Conservation (phyloP, 2,797 vertebrate species). For the Pyrocephalus nanus region DNA sequence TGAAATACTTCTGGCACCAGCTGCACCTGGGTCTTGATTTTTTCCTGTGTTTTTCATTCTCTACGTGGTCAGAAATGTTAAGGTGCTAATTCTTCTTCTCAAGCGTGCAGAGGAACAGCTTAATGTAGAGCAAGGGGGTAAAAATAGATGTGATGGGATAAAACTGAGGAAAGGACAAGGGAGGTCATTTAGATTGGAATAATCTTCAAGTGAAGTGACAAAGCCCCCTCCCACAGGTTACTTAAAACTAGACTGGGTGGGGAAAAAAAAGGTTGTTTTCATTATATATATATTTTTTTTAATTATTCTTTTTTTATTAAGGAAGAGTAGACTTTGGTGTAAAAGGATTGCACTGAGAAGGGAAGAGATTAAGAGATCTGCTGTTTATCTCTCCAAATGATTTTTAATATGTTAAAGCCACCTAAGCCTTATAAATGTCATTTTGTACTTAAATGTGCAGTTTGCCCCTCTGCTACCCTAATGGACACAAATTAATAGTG, state of each 20-base stretch:
- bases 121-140: not conserved
- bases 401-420: not conserved
- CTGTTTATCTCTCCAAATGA: not conserved
- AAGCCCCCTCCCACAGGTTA: not conserved
- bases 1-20: not conserved
- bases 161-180: constrained; percentile 3
- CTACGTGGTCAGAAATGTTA: not conserved
- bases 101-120: not conserved
- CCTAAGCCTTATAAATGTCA: not conserved
- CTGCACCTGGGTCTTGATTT: not conserved
- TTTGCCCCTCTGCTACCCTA: not conserved
- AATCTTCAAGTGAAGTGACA: not conserved
- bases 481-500: not conserved
- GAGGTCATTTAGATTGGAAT: not conserved
- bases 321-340: not conserved
- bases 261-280: not conserved
- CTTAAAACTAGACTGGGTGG: not conserved
- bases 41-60: not conserved
- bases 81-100: not conserved
- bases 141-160: constrained; percentile 38
- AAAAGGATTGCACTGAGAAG: not conserved
- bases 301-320: too few species aligned
- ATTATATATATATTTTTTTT: not conserved
- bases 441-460: not conserved
- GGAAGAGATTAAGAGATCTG: not conserved